phyloP scores from a whole-genome alignment of 2,888 invertebrate genomes.

The Xestia rhomboidea region DNA sequence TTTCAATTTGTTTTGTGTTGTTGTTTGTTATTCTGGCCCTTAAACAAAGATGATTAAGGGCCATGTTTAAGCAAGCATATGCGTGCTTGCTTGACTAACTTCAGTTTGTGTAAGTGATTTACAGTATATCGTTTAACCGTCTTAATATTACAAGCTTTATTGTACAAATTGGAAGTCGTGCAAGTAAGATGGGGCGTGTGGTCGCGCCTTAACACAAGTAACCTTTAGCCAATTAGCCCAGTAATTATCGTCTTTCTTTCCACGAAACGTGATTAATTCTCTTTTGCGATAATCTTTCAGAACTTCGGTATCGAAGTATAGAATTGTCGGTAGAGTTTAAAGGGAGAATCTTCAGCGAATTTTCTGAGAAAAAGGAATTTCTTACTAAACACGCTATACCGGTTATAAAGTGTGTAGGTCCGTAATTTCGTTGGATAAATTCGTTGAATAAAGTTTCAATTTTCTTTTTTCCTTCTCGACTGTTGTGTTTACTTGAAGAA shows the following conservation, averaged over 20 bases:
- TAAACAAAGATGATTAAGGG: no score
- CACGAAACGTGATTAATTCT: slow-evolving; percentile 41
- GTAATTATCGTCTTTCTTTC: slow-evolving; percentile 48
- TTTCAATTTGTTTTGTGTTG: no score
- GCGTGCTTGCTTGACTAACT: not conserved
- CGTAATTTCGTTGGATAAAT: slow-evolving; percentile 51
- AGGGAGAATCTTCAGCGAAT: slow-evolving; percentile 16
- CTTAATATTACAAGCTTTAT: not conserved
- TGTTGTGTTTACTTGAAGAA: slow-evolving; percentile 31
- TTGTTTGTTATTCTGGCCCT: no score
- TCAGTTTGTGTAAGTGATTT: not conserved
- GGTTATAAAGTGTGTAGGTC: slow-evolving; percentile 41
- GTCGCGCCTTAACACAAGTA: not conserved
- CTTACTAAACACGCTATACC: slow-evolving; percentile 24
- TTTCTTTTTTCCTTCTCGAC: slow-evolving; percentile 30
- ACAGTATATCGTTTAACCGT: not conserved
- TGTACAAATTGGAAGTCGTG: not conserved
- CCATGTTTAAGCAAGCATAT: no score
- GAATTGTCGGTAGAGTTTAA: slow-evolving; percentile 13
- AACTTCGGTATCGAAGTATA: slow-evolving; percentile 30
- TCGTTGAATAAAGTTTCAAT: slow-evolving; percentile 51
- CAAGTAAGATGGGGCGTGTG: not conserved
- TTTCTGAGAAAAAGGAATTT: slow-evolving; percentile 25
- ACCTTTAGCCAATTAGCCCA: slow-evolving; percentile 40
- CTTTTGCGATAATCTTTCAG: slow-evolving; percentile 22